phyloP scores from a whole-genome alignment of 2,888 invertebrate genomes.

The Meliscaeva auricollis region DNA sequence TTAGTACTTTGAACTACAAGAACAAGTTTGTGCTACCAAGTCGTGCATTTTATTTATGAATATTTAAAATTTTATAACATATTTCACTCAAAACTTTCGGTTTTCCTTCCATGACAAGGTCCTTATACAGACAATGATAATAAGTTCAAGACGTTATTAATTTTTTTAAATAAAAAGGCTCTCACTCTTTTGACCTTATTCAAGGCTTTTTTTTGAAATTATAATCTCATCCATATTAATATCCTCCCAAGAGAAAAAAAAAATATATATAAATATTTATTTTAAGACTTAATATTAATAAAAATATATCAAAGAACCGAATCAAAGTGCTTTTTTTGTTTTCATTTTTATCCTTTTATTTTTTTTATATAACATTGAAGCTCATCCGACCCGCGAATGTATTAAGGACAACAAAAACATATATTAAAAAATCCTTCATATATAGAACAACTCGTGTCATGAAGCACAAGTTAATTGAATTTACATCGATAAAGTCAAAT shows the following conservation, averaged over 20 bases:
- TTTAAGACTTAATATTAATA: neutral
- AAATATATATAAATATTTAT: neutral
- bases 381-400: neutral
- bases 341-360: neutral
- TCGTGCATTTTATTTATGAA: too few relatives aligned
- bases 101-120: too few relatives aligned
- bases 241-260: neutral
- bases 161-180: too few relatives aligned
- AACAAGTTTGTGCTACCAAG: too few relatives aligned
- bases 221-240: constrained; percentile 15
- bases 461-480: constrained; percentile 11
- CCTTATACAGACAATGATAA: neutral
- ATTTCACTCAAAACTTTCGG: too few relatives aligned
- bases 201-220: neutral
- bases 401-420: neutral
- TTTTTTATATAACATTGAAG: neutral
- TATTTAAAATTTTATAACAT: neutral
- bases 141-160: too few relatives aligned
- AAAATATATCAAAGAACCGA: neutral
- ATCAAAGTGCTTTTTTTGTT: neutral
- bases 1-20: too few relatives aligned
- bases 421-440: neutral
- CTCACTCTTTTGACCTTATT: neutral
- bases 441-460: neutral
- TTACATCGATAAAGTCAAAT: neutral